These are phyloP conservation scores for Steromphala cineraria DNA, from an alignment of 2,888 invertebrate genomes.

Conservation along the genomic window DNA sequence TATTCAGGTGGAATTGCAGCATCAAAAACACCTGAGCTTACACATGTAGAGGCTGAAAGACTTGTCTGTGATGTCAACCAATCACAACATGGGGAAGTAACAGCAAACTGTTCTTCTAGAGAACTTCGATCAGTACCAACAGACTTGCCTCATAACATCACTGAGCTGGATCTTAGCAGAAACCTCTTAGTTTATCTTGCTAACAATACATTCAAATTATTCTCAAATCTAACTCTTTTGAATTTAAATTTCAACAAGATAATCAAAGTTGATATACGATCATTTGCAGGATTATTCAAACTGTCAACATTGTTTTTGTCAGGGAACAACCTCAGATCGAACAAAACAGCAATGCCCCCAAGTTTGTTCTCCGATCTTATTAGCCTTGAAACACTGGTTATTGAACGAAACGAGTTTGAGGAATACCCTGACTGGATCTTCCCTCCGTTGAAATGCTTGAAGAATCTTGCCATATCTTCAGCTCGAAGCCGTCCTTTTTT, in stretches of 20 bases:
- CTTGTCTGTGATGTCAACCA: no score
- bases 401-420: neutral
- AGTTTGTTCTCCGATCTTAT: neutral
- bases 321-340: neutral
- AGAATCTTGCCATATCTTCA: neutral
- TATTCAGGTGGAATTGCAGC: no score
- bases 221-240: neutral
- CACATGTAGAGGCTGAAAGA: no score
- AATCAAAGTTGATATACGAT: neutral
- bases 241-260: neutral
- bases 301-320: neutral
- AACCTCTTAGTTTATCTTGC: neutral
- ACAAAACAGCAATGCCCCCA: neutral
- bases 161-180: neutral
- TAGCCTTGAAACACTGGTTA: neutral
- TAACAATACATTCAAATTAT: neutral
- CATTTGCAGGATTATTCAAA: neutral
- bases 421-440: neutral
- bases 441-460: neutral
- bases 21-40: no score
- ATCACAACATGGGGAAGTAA: no score
- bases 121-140: no score
- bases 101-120: no score
- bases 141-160: neutral
- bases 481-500: neutral